Evolutionary conservation across 1,140 invertebrate genomes (phyloP).

Genomic region (Maniola jurtina): DNA sequence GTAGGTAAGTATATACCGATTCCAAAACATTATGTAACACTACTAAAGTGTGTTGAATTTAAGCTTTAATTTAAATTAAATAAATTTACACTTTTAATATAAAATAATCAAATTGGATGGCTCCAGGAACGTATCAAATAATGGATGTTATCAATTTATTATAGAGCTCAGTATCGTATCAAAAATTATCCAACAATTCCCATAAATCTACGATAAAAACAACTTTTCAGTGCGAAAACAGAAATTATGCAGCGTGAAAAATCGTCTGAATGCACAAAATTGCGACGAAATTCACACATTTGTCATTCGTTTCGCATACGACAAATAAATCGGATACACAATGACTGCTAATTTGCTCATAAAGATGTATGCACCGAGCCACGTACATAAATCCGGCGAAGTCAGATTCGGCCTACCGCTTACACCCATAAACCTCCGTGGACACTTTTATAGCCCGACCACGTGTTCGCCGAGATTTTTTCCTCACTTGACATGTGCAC

Average conservation of each 20-base stretch:
- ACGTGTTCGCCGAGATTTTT: constrained; percentile 73
- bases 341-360: constrained; percentile 76
- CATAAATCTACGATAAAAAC: constrained; percentile 1
- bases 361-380: constrained; percentile 72
- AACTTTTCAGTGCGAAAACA: constrained; percentile 12
- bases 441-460: constrained; percentile 76
- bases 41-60: too few species aligned
- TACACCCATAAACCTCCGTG: constrained; percentile 72
- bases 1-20: too few species aligned
- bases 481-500: constrained; percentile 72
- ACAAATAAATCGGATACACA: constrained; percentile 73
- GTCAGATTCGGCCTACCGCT: constrained; percentile 73
- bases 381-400: constrained; percentile 68
- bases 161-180: neutral
- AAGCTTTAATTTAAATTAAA: too few species aligned
- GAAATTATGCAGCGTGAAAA: constrained; percentile 31
- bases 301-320: constrained; percentile 55
- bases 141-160: neutral
- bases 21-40: too few species aligned
- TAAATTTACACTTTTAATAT: too few species aligned
- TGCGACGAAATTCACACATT: constrained; percentile 63
- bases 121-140: too few species aligned
- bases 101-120: too few species aligned
- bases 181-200: neutral
- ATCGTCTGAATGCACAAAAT: constrained; percentile 43